Conservation (phyloP, 2,113 vertebrate genomes). For the Spea multiplicata region DNA sequence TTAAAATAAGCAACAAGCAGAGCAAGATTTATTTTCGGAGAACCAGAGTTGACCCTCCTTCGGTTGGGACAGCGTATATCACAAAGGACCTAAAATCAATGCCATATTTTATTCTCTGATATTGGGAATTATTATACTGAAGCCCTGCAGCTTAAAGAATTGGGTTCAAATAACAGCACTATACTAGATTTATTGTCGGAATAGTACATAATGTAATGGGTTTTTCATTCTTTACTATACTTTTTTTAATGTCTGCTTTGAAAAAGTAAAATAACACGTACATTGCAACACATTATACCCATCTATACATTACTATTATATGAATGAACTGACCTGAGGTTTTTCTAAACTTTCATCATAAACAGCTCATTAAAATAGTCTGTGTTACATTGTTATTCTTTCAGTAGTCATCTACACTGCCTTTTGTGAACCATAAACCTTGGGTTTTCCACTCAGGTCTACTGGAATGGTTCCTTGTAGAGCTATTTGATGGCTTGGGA, state of each 20-base stretch:
- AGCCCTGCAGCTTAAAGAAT: neutral
- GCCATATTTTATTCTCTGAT: neutral
- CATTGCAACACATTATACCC: no score
- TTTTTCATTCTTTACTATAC: neutral
- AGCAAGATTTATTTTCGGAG: constrained; percentile 8
- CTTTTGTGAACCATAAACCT: no score
- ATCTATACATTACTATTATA: no score
- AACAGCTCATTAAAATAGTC: no score
- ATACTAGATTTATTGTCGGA: neutral
- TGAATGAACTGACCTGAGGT: no score
- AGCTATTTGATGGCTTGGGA: no score
- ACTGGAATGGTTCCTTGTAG: no score
- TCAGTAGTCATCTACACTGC: no score
- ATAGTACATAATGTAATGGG: neutral
- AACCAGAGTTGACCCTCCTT: neutral
- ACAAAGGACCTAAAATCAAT: constrained; percentile 2
- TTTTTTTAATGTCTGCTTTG: neutral
- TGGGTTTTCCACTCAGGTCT: no score
- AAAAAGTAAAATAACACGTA: neutral
- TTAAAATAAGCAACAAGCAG: neutral
- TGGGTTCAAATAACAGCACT: neutral
- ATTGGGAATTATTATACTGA: neutral
- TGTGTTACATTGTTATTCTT: no score
- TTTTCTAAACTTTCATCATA: no score
- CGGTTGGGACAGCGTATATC: neutral